phyloP scores from a whole-genome alignment of 2,888 invertebrate species.

The Torymus aiolomorphi region DNA sequence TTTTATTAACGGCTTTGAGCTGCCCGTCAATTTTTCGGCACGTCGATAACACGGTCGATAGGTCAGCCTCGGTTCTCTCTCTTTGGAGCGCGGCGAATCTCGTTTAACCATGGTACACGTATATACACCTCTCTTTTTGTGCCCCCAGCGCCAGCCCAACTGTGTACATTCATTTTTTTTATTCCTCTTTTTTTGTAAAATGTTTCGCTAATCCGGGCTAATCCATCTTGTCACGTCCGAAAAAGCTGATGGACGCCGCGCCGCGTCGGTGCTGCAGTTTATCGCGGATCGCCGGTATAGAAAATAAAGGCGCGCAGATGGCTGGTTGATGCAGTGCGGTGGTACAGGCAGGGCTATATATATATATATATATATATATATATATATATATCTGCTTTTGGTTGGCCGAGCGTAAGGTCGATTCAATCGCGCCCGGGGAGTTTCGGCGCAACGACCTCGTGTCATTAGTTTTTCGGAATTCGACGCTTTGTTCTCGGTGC shows the following conservation, averaged over 20 bases:
- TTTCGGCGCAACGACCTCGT: too few species aligned
- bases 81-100: constrained; percentile 19
- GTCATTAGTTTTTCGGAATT: too few species aligned
- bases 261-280: background rate
- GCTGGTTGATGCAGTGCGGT: too few species aligned
- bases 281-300: background rate
- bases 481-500: too few species aligned
- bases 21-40: constrained; percentile 10
- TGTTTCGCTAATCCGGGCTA: constrained; percentile 20
- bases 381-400: too few species aligned
- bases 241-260: background rate
- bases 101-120: constrained; percentile 27
- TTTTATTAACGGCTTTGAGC: constrained; percentile 28
- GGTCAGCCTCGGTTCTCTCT: constrained; percentile 10
- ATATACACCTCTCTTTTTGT: background rate
- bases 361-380: too few species aligned
- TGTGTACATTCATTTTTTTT: too few species aligned
- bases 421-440: too few species aligned
- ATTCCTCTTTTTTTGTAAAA: background rate
- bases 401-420: too few species aligned
- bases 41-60: constrained; percentile 43
- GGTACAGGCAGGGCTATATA: too few species aligned
- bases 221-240: constrained; percentile 21
- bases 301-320: background rate
- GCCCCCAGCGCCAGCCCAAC: too few species aligned